Conservation (phyloP, 2,113 vertebrate species). For the Calonectris borealis region DNA sequence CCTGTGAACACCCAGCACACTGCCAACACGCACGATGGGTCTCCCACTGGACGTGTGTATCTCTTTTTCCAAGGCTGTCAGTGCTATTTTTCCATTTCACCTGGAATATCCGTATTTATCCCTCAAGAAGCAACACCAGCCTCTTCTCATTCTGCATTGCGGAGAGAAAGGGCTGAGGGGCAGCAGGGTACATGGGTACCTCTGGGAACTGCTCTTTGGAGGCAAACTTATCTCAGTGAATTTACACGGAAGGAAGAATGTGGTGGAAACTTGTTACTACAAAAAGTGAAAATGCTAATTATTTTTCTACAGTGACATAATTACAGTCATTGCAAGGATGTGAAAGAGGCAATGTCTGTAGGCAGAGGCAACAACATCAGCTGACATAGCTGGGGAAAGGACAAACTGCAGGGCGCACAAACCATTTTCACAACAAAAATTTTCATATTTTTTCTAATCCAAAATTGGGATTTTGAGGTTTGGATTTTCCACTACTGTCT, state of each 20-base stretch:
- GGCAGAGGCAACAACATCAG: background rate
- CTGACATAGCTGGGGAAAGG: background rate
- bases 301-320: background rate
- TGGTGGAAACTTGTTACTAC: fast-evolving
- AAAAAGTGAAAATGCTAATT: background rate
- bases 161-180: background rate
- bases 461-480: background rate
- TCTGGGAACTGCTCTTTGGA: background rate
- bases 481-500: background rate
- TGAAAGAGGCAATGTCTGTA: background rate
- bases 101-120: background rate
- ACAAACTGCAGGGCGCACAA: background rate
- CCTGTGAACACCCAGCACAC: background rate
- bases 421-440: background rate
- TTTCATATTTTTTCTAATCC: fast-evolving
- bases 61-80: background rate
- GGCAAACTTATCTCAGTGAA: background rate
- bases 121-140: background rate
- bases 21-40: background rate
- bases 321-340: background rate
- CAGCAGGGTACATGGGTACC: background rate
- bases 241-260: background rate
- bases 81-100: background rate
- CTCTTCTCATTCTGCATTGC: background rate
- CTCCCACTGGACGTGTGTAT: background rate